Evolutionary conservation across 2,888 invertebrate genomes (phyloP).

Genomic region (Aphidius colemani): DNA sequence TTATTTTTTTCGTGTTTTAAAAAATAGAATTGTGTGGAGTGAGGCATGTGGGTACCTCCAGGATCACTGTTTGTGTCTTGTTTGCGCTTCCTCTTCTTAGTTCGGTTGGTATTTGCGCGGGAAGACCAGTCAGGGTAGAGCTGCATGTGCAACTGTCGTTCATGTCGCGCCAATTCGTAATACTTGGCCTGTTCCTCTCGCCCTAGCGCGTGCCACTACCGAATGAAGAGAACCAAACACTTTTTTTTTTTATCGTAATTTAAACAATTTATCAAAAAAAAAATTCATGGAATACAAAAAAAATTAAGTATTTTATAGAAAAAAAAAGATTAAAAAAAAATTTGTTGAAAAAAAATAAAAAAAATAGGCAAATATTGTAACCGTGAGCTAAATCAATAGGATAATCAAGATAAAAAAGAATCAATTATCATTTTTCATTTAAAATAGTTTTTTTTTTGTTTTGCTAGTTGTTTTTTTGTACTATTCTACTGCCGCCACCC

Average conservation of each 20-base stretch:
- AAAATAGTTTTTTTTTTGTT: slow-evolving; percentile 1
- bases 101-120: slow-evolving; percentile 99
- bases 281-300: slow-evolving; percentile 13
- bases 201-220: slow-evolving; percentile 99
- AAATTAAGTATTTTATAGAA: too few relatives aligned
- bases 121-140: slow-evolving; percentile 99
- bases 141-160: slow-evolving; percentile 98
- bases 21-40: slow-evolving; percentile 54
- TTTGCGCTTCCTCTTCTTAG: slow-evolving; percentile 99
- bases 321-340: too few relatives aligned
- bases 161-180: slow-evolving; percentile 98
- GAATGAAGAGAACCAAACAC: slow-evolving; percentile 60
- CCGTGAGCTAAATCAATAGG: slow-evolving; percentile 28
- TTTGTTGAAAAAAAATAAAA: too few relatives aligned
- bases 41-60: slow-evolving; percentile 80
- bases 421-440: slow-evolving; percentile 14
- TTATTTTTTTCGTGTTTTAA: slow-evolving; percentile 34
- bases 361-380: too few relatives aligned
- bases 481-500: slow-evolving; percentile 59
- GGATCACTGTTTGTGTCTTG: slow-evolving; percentile 88
- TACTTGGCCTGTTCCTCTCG: slow-evolving; percentile 99
- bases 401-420: slow-evolving; percentile 38
- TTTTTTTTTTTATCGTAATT: slow-evolving; percentile 48
- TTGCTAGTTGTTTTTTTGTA: slow-evolving; percentile 31
- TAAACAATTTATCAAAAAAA: slow-evolving; percentile 42